Evolutionary conservation across 2,888 invertebrate genomes (phyloP), one percentile per base, ranked within the genome.

Genomic region (Thymelicus acteon): DNA sequence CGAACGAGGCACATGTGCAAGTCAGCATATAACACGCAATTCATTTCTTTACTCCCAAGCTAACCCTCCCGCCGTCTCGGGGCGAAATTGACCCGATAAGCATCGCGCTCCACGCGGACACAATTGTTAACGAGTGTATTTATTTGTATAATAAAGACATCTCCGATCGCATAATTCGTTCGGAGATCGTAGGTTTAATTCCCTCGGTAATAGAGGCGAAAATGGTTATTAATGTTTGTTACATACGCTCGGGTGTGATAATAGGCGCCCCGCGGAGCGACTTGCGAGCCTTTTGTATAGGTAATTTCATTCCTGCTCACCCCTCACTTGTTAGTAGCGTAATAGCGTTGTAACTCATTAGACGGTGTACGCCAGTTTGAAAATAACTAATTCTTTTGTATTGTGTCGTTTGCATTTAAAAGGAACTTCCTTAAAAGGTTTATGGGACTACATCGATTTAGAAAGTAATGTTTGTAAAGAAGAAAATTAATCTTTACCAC

Each of bases 211-310:
- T 71, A 65, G 65, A 71, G 70, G 52, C 37, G 70, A 71, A 19
- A 70, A 65, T 71, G 7, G 52, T 44, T 60, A 37, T 65, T 52
- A 64, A 65, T 60, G 48, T 54, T 60, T 24, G 60, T 54, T 60
- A 64, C 70, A 63, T 63, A 70, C 67, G 67, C 13, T 40, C 47
- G 47, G 13, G 57, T 77, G 80, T 64, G 78, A 78, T 85, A 87
- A 87, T 85, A 80, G 85, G 88, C 89, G 79, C 85, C 89, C 88
- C 85, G 88, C 77, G 60, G 89, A 71, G 87, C 72, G 73, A 66
- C 77, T 77, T 79, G 82, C 80, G 79, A 81, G 82, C 82, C 86
- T 82, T 85, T 88, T 88, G 87, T 88, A 79, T 79, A 77, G 82
- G 80, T 87, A 86, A 87, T 86, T 85, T 82, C 80, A 80, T 80